Evolutionary conservation across 2,797 vertebrate species (phyloP), one percentile per base, ranked within the genome.

Genomic region (Dallia pectoralis): DNA sequence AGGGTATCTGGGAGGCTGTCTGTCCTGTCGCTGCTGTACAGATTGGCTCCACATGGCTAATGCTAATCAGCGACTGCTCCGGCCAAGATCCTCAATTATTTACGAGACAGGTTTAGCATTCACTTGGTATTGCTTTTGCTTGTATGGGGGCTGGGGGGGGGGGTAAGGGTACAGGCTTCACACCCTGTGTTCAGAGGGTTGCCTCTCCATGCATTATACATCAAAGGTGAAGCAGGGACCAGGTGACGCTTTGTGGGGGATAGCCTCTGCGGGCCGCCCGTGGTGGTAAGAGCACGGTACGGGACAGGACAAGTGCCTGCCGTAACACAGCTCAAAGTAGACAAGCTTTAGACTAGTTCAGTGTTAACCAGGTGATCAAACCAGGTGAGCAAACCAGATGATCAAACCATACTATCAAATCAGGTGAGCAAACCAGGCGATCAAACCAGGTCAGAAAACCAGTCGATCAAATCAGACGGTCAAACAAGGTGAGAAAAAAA

Each of bases 21-120:
- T 76, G 67, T 59, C n/a, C 30, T 70, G 69, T 56, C 49, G 19
- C 51, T 67, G 81, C 51, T 66, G 81, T 83, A 83, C 89, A 92
- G 91, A 91, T 89, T 91, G 86, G 88, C 82, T 90, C 89, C 89
- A 88, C 89, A 87, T 90, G 90, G 91, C 88, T 89, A 77, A 91
- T 92, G 92, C 87, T 93, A 93, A 94, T 93, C 25, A 63, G 77
- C 86, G 84, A 80, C 87, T 70, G 82, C 88, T 88, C 85, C 71
- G 89, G 90, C 87, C 86, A 82, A 89, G 74, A 64, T 67, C 78
- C 84, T 93, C 89, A 93, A 93, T 94, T 92, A 93, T 94, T 93
- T 91, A 93, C 80, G 85, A 92, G 88, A 85, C 88, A 85, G 89
- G 90, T 91, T 94, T 92, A 92, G 89, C 89, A 93, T 94, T 93